Evolutionary conservation across 2,888 invertebrate genomes (phyloP), one percentile per base, ranked within the genome.

Genomic region (Colostygia pectinataria): DNA sequence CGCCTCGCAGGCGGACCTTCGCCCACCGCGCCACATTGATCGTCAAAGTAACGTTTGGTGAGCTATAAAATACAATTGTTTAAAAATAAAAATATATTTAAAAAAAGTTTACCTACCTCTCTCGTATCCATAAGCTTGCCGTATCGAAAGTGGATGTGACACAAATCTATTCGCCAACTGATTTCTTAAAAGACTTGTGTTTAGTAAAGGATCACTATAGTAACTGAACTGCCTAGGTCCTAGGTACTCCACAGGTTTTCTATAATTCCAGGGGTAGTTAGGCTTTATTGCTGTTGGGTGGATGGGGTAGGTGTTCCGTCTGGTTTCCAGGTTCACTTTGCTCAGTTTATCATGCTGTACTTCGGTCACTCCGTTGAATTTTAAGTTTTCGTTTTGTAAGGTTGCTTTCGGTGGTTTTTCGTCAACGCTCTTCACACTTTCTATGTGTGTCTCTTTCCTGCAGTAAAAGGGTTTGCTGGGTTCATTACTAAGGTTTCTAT

Each of bases 281-380:
- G 80, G 75, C 59, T 86, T 87, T 34, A 89, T 52, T 2, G 89
- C 76, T 27, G 73, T 83, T 0, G 89, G 89, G 34, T 86, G 78
- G 18, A 89, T 42, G 0, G 89, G 89, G 42, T 76, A 83, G 0
- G 86, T 86, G 45, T 84, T 82, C 43, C 87, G 69, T 44, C 88
- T 74, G 1, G 76, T 72, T 29, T 81, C 83, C 15, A 81, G 48
- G 50, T 73, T 70, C 0, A 72, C 51, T 53, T 74, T 79, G 39
- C 57, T 68, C 8, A 70, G 46, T 46, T 78, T 62, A 53, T 83
- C 80, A 14, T 66, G 71, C 8, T 77, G 74, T 4, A 73, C 75
- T 51, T 78, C 80, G 32, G 65, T 56, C 8, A 65, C 59, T 14
- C 72, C 71, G 51, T 74, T 71, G 52, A 75, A 66, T 59, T 65